A percentile compares a stretch with the other conserved stretches of the same genome.
phyloP scores from a whole-genome alignment of 2,797 vertebrate species.

The Oreortyx pictus region DNA sequence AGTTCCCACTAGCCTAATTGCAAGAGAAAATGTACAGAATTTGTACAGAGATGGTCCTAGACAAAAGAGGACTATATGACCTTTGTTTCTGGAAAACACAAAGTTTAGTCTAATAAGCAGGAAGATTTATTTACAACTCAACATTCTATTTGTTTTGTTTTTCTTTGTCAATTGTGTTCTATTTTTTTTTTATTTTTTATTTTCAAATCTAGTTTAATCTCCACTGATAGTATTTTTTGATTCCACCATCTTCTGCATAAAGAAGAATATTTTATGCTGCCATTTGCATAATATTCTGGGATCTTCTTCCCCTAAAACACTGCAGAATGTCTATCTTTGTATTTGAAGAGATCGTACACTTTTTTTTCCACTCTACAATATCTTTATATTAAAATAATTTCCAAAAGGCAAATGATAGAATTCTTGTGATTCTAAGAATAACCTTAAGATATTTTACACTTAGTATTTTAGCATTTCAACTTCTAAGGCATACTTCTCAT shows the following conservation, averaged over 20 bases:
- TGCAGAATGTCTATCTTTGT: not conserved
- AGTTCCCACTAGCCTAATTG: not conserved
- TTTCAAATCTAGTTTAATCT: not conserved
- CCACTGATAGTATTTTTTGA: not conserved
- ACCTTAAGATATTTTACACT: constrained; percentile 48
- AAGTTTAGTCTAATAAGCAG: not conserved
- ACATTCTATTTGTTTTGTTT: not conserved
- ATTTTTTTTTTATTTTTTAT: not conserved
- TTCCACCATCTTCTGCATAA: not conserved
- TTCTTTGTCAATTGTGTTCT: not conserved
- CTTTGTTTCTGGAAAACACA: not conserved
- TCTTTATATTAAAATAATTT: constrained; percentile 42
- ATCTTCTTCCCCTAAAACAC: not conserved
- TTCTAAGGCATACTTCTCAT: constrained; percentile 65
- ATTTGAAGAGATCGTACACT: not conserved
- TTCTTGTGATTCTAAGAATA: constrained; percentile 47
- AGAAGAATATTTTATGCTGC: not conserved
- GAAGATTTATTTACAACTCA: not conserved
- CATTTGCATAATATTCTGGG: not conserved
- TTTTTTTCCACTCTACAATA: fast-evolving
- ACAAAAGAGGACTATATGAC: not conserved
- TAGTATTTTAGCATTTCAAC: constrained; percentile 58
- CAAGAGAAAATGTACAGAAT: not conserved
- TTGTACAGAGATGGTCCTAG: not conserved
- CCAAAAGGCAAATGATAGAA: constrained; percentile 5